Conservation (phyloP, 2,888 invertebrate species). For the Dexiosoma caninum region DNA sequence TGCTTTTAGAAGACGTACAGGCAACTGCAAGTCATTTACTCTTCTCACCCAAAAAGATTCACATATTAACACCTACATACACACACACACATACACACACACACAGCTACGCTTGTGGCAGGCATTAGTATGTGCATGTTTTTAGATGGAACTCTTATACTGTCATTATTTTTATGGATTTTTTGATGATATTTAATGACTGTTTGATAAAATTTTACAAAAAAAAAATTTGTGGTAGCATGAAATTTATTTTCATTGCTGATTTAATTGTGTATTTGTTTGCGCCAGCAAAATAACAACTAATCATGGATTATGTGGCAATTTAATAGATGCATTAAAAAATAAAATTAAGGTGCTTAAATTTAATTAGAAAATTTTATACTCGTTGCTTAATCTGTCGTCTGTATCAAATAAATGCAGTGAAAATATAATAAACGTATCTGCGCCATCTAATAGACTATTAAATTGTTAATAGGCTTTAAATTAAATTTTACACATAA, state of each 20-base stretch:
- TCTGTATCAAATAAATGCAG: background rate
- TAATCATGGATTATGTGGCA: conserved; percentile 56
- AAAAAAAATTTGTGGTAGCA: conserved; percentile 51
- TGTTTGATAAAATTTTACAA: conserved; percentile 55
- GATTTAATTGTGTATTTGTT: conserved; percentile 5
- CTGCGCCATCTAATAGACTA: background rate
- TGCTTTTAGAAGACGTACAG: background rate
- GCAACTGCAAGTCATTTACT: background rate
- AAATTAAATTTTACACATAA: background rate
- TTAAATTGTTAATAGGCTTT: background rate
- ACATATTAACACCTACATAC: background rate
- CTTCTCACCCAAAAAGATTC: background rate
- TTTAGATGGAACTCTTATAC: conserved; percentile 6
- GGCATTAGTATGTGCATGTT: too few species aligned
- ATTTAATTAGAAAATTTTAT: conserved; percentile 53
- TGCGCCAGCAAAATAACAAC: conserved; percentile 29
- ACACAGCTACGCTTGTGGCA: background rate
- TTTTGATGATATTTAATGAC: conserved; percentile 53
- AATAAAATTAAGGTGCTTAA: conserved; percentile 46
- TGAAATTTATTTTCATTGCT: conserved; percentile 6
- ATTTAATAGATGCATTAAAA: conserved; percentile 51
- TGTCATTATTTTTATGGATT: conserved; percentile 38
- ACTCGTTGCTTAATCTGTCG: conserved; percentile 17
- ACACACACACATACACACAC: background rate
- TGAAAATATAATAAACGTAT: background rate